These are phyloP conservation scores for Julus scandinavius DNA, from an alignment of 2,888 invertebrate genomes.

Conservation along the genomic window DNA sequence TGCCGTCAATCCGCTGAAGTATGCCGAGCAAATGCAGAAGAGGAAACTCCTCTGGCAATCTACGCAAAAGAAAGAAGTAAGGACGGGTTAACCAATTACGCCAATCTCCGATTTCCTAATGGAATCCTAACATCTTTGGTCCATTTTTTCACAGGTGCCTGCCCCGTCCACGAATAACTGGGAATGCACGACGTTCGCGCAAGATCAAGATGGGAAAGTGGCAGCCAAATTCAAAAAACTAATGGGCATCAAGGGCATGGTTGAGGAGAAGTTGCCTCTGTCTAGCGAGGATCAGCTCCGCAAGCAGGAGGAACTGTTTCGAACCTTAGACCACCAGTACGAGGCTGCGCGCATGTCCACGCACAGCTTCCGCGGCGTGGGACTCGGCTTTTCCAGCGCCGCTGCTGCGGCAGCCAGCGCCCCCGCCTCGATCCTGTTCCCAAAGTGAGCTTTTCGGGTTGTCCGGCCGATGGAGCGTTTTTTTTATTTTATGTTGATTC, in stretches of 20 bases:
- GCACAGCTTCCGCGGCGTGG: conserved; percentile 85
- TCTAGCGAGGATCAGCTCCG: conserved; percentile 62
- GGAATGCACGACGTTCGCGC: conserved; percentile 87
- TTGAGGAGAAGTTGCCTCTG: conserved; percentile 53
- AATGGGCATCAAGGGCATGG: conserved; percentile 87
- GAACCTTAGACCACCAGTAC: conserved; percentile 94
- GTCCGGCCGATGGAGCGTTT: neutral
- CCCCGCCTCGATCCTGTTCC: neutral
- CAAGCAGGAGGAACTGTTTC: conserved; percentile 79
- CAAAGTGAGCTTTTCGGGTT: neutral
- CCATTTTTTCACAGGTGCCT: conserved; percentile 53
- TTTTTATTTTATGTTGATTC: neutral
- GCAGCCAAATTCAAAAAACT: conserved; percentile 94
- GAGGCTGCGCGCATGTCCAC: conserved; percentile 95
- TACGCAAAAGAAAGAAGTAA: conserved; percentile 69
- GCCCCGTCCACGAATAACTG: conserved; percentile 71
- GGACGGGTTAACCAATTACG: neutral
- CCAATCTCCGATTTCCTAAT: too few relatives aligned
- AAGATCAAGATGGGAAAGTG: conserved; percentile 91
- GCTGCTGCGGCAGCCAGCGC: conserved; percentile 55
- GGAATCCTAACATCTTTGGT: neutral
- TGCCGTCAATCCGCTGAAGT: conserved; percentile 80
- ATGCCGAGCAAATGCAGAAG: conserved; percentile 90
- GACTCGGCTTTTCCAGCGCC: conserved; percentile 67
- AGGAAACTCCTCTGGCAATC: conserved; percentile 88